Percentiles rank a stretch among this genome's conserved stretches.
Evolutionary conservation across 2,113 vertebrate species (phyloP).

Genomic region (Oreocharis arfaki): DNA sequence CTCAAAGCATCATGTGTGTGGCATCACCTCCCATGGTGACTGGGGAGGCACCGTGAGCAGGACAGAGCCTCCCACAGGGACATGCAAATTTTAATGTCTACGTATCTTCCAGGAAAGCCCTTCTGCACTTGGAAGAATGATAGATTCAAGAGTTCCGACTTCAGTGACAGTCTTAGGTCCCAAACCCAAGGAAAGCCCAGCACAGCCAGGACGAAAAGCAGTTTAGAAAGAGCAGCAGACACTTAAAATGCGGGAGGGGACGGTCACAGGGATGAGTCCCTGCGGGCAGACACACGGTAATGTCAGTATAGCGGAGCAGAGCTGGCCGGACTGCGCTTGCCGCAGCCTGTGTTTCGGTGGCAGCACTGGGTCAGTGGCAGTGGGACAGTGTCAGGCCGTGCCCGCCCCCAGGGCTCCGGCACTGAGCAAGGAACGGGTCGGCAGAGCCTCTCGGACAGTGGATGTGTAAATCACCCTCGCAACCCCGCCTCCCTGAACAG

Average conservation of each 20-base stretch:
- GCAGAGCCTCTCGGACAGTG: background rate
- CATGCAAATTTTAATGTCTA: background rate
- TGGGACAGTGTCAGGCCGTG: background rate
- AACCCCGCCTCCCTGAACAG: background rate
- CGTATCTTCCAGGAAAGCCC: fast-evolving
- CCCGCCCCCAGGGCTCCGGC: fast-evolving
- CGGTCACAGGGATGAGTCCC: fast-evolving
- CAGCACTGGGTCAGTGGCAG: fast-evolving
- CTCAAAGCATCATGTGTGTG: no score
- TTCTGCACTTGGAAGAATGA: background rate
- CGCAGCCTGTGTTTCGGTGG: background rate
- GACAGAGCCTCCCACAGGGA: fast-evolving
- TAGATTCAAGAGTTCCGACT: background rate
- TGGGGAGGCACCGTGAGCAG: fast-evolving
- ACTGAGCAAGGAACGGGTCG: background rate
- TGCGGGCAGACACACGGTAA: fast-evolving
- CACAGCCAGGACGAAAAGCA: background rate
- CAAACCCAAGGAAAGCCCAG: background rate
- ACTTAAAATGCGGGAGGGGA: fast-evolving
- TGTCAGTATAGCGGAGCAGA: fast-evolving
- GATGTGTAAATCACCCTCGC: background rate
- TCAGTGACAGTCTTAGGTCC: background rate
- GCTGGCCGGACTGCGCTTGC: background rate
- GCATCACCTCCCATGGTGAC: no score
- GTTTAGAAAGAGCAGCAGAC: background rate